Base-by-base conservation (phyloP, 35 echinoderm and acorn worm species). In the Nesometra sesokonis region DNA sequence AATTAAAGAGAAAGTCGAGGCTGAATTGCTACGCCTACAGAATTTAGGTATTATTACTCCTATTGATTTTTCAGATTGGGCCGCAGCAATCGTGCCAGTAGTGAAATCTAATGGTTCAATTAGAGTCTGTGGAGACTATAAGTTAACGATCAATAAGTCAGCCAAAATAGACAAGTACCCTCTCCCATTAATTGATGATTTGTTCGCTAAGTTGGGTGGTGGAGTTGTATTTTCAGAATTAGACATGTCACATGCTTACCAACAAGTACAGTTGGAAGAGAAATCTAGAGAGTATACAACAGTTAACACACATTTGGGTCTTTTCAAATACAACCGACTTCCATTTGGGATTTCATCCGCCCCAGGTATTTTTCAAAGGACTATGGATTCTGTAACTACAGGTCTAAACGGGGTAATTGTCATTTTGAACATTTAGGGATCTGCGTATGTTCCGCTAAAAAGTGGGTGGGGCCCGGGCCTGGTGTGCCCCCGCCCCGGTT, bases 81-180 rank as follows among this genome's bases (percentile, higher is more conserved):
- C 93, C 13, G 88, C 89, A 46, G 89, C 93, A 81, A 83, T 93
- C 17, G 93, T 91, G 17, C 21, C 88, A 35, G 89, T 94, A 37
- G 89, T 89, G 17, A 91, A 94, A 79, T 77, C 85, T 29, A 89
- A 94, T 77, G 77, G 86, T 33, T 57, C 85, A 36, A 89, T 90
- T 11, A 13, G 92, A 37, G 33, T 90, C 27, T 94, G 84, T 84
- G 92, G 88, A 33, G 92, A 94, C 39, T 94, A 94, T 79, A 94
- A 90, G 32, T 31, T 82, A 0, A 88, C 89, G 32, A 80, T 91
- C 40, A 88, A 94, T 77, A 80, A 84, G 80, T 35, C 35, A 0
- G 82, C 85, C 7, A 85, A 88, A 34, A 86, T 88, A 31, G 87
- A 93, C 27, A 46, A 33, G 30, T 80, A 90, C 80, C 33, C 88